phyloP scores from a whole-genome alignment of 2,113 vertebrate genomes.

The Tachuris rubrigastra region DNA sequence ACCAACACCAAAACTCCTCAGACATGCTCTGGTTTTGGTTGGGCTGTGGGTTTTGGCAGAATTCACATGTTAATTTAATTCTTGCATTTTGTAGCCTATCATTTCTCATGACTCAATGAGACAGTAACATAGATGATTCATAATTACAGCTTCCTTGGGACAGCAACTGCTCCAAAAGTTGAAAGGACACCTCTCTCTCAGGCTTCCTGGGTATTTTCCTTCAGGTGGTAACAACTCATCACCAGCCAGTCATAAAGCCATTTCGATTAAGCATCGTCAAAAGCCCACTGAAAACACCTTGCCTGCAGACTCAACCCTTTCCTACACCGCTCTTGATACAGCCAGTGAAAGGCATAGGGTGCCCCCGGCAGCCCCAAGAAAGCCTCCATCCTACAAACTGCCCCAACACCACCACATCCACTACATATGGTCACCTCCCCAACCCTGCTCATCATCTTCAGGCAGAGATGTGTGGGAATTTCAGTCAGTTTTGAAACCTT shows the following conservation, averaged over 20 bases:
- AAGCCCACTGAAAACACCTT: neutral
- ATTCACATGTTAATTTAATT: neutral
- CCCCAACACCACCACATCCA: neutral
- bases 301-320: neutral
- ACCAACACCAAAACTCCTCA: neutral
- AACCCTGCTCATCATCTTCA: accelerated
- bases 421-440: neutral
- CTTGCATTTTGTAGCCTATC: conserved; percentile 8
- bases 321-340: neutral
- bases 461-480: neutral
- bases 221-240: conserved; percentile 1
- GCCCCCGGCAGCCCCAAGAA: neutral
- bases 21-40: neutral
- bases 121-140: neutral
- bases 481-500: neutral
- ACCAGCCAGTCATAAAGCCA: neutral
- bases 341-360: accelerated
- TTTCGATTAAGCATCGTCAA: neutral
- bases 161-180: neutral
- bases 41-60: neutral
- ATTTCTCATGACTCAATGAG: conserved; percentile 21
- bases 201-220: neutral
- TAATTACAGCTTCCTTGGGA: neutral
- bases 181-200: neutral
- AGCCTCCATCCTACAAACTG: neutral